Percentiles rank a stretch among this genome's conserved stretches.
phyloP scores from a whole-genome alignment of 2,113 vertebrate species.

The Chaetodon trifascialis region DNA sequence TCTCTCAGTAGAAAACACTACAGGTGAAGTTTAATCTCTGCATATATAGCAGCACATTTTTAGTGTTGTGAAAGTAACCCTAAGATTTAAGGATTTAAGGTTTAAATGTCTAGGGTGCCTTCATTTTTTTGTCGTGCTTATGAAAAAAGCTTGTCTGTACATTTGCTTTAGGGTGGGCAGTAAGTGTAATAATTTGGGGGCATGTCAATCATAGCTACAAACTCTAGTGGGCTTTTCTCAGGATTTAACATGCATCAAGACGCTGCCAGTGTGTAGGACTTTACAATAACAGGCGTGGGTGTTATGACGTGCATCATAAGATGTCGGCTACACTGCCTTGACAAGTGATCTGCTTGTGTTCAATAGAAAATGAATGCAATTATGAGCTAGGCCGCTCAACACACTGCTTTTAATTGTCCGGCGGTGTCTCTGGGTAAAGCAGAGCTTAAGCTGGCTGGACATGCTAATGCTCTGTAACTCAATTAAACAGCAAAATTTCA shows the following conservation, averaged over 20 bases:
- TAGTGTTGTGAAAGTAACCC: background rate
- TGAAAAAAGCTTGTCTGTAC: background rate
- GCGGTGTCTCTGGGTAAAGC: background rate
- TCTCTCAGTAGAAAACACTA: background rate
- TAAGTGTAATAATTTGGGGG: background rate
- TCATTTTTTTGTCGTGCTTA: no score
- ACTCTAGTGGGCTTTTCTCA: background rate
- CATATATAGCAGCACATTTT: background rate
- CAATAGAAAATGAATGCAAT: background rate
- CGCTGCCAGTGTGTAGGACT: background rate
- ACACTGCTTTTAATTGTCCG: background rate
- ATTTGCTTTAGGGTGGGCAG: background rate
- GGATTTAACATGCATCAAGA: background rate
- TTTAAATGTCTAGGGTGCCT: conserved; percentile 5
- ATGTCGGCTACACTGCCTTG: background rate
- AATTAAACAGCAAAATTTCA: background rate
- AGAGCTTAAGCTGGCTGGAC: background rate
- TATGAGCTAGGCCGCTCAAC: background rate
- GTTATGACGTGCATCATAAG: background rate
- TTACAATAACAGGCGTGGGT: background rate
- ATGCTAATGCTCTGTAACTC: background rate
- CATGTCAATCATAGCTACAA: background rate
- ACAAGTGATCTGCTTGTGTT: background rate
- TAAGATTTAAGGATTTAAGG: background rate
- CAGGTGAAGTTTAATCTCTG: background rate